Evolutionary conservation across 2,888 invertebrate species (phyloP), one percentile per base, ranked within the genome.

Genomic region (Melinaea marsaeus): DNA sequence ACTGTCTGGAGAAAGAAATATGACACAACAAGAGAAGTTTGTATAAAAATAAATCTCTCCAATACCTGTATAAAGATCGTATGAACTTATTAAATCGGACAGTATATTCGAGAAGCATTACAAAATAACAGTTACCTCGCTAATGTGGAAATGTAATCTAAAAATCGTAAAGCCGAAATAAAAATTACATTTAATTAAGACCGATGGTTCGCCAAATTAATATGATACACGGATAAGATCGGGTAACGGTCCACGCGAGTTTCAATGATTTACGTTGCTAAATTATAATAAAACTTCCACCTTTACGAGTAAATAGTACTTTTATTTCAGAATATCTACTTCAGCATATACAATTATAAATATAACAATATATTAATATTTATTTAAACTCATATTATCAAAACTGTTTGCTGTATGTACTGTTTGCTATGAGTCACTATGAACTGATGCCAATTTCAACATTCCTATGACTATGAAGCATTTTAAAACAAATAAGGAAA

Each of bases 191-290:
- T 75, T 81, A 80, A 80, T 80, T 80, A 80, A 76, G 74, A 78
- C 68, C 75, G 70, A 78, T 76, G 76, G 70, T 76, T 73, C 77
- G 75, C 71, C 71, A 79, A 80, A 80, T 79, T 80, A 78, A 76
- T 79, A 73, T 75, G 75, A 78, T 76, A 71, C 75, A 75, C 74
- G 73, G 71, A 72, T 67, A 69, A 72, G 70, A 73, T 76, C 74
- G 72, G 76, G 77, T 79, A 76, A 63, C 72, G 69, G 68, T 62
- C 46, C 51, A 57, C 66, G 71, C 70, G 75, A 72, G 74, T 74
- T 71, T 72, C 72, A 74, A 74, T 72, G 74, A 68, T 68, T 66
- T 66, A 70, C 74, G 74, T 72, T 74, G 73, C 72, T 78, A 77
- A 75, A 75, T 76, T 75, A 74, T 75, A 75, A 76, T 75, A 74